phyloP scores from a whole-genome alignment of 2,888 invertebrate species.

The Gibbula magus region DNA sequence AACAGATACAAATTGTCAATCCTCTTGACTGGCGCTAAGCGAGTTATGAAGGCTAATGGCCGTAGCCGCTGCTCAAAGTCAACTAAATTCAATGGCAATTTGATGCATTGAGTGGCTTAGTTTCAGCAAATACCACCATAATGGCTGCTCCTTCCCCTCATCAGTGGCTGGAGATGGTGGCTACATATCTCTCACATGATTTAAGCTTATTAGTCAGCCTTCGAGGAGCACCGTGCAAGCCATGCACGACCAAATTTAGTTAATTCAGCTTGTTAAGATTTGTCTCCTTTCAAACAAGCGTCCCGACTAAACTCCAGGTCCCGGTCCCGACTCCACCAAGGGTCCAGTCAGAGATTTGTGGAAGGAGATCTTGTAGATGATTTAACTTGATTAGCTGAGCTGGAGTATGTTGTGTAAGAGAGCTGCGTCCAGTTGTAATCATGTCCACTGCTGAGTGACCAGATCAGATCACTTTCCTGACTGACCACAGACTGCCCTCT shows the following conservation, averaged over 20 bases:
- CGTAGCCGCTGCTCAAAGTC: neutral
- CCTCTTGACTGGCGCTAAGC: neutral
- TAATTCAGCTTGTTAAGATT: slow-evolving; percentile 18
- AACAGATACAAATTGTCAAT: too few species aligned
- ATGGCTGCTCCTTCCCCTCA: neutral
- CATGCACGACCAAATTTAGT: slow-evolving; percentile 13
- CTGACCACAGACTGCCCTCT: slow-evolving; percentile 12
- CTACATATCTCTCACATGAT: slow-evolving; percentile 22
- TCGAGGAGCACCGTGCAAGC: neutral
- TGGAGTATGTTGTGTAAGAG: slow-evolving; percentile 1
- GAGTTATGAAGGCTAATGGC: neutral
- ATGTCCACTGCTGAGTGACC: slow-evolving; percentile 5
- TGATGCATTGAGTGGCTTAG: slow-evolving; percentile 3
- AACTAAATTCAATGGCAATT: neutral
- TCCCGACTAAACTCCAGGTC: slow-evolving; percentile 13
- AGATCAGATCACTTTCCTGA: neutral
- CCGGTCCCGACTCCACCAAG: neutral
- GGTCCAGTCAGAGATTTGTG: neutral
- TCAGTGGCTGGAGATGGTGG: neutral
- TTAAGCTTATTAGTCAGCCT: slow-evolving; percentile 17
- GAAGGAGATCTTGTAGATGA: slow-evolving; percentile 3
- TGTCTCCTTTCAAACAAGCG: slow-evolving; percentile 17
- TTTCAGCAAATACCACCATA: neutral
- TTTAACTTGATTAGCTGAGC: neutral
- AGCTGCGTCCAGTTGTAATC: neutral